These are phyloP conservation scores for Chauna torquata DNA, from an alignment of 2,113 vertebrate genomes.

Conservation along the genomic window DNA sequence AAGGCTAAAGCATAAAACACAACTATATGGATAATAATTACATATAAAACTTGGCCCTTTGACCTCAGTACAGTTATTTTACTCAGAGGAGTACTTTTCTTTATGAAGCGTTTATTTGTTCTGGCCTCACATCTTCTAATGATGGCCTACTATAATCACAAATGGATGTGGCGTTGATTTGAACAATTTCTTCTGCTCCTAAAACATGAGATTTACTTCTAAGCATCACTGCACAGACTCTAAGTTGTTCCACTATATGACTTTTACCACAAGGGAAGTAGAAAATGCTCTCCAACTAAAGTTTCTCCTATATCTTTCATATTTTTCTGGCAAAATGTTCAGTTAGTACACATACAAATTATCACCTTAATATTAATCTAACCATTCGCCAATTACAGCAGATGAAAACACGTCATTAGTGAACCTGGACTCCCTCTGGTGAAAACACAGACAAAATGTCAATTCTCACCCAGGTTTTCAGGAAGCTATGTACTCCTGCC, in stretches of 20 bases:
- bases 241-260: neutral
- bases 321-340: neutral
- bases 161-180: neutral
- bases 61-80: neutral
- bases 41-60: neutral
- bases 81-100: neutral
- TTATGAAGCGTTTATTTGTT: neutral
- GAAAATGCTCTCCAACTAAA: neutral
- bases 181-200: neutral
- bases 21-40: neutral
- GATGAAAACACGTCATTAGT: neutral
- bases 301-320: neutral
- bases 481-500: neutral
- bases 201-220: neutral
- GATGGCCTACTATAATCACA: neutral
- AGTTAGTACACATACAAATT: neutral
- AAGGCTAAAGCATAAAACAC: neutral
- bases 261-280: neutral
- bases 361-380: neutral
- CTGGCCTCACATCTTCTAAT: neutral
- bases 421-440: neutral
- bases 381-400: neutral
- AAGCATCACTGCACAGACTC: neutral
- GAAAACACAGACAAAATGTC: neutral
- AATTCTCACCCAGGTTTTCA: neutral